Evolutionary conservation across 2,113 vertebrate species (phyloP).

Genomic region (Sus scrofa): T2T-Sscrofa CM000816.6:31847001-31847500

Average conservation of each 20-base stretch:
- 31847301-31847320: background rate
- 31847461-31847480: background rate
- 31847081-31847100: background rate
- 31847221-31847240: background rate
- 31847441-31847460: background rate
- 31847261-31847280: background rate
- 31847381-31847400: background rate
- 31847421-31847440: background rate
- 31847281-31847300: background rate
- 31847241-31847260: background rate
- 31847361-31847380: background rate
- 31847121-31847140: background rate
- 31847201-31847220: background rate
- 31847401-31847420: background rate
- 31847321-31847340: background rate
- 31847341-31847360: background rate
- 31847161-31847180: background rate
- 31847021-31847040: background rate
- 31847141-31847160: background rate
- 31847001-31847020: background rate
- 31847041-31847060: background rate
- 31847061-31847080: background rate
- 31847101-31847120: background rate
- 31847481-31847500: background rate
- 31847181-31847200: background rate